Base-by-base conservation (phyloP, 2,888 invertebrate genomes). In the Rotaria magnacalcarata region DNA sequence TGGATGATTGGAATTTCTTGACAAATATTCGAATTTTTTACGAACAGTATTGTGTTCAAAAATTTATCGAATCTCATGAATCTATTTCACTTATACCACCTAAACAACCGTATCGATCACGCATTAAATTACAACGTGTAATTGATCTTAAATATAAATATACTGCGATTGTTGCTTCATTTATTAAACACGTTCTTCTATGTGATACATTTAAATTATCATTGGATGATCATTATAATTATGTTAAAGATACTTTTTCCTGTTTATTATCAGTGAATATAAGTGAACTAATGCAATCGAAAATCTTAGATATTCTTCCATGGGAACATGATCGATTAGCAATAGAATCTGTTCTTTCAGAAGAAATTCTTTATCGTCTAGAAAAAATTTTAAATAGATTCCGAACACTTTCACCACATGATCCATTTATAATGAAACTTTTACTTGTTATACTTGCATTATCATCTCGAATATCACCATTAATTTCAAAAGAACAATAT, bases 271-370 rank as follows among this genome's bases (percentile, higher is more conserved):
- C 67, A 5, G 19, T 67, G 3, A 67, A 67, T 67, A 19, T 6
- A 19, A 34, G 67, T 67, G 67, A 67, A 67, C 34, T 67, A 19
- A 67, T 67, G 67, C 34, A 19, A 27, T 67, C 8, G 19, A 27
- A 67, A 27, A 16, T 67, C 4, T 34, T 67, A 34, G 34, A 27
- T 16, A 34, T 3, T 34, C 7, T 67, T 34, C 67, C 67, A 19
- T 67, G 67, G 67, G 67, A 67, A 67, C 67, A 67, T 67, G 67
- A 67, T 67, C 67, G 34, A 34, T 67, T 67, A 67, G 16, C 34
- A 19, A 4, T 67, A 67, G 34, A 67, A 67, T 34, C 34, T 34
- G 16, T 67, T 27, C 14, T 67, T 34, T 27, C 67, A 19, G 67
- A 34, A 16, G 67, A 34, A 34, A 34, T 67, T 67, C 34, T 67